Evolutionary conservation across 1,140 invertebrate species (phyloP).

Genomic region (Pinna nobilis): DNA sequence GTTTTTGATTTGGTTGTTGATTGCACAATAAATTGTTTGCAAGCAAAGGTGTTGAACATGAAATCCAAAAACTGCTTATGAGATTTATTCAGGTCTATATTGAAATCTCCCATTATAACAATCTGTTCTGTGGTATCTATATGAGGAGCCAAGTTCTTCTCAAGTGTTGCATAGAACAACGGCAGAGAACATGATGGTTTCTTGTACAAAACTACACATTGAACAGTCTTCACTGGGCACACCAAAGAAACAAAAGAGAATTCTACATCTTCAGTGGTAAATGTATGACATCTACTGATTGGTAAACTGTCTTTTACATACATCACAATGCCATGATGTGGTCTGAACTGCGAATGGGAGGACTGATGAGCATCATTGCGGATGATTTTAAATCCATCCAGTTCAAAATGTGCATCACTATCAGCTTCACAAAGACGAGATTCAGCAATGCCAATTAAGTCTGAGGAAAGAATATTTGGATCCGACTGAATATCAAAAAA

Average conservation of each 20-base stretch:
- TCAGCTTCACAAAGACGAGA: constrained; percentile 8
- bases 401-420: background rate
- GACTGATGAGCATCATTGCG: background rate
- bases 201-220: constrained; percentile 16
- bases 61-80: constrained; percentile 12
- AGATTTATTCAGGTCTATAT: constrained; percentile 10
- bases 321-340: constrained; percentile 27
- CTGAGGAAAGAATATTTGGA: constrained; percentile 13
- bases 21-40: constrained; percentile 5
- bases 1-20: constrained; percentile 14
- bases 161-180: background rate
- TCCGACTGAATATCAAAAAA: constrained; percentile 15
- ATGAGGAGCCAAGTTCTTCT: background rate
- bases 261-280: background rate
- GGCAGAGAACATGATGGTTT: constrained; percentile 1
- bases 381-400: constrained; percentile 11
- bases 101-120: constrained; percentile 37
- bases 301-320: constrained; percentile 3
- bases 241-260: background rate
- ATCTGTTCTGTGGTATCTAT: background rate
- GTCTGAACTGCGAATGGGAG: background rate
- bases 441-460: constrained; percentile 30
- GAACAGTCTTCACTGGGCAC: background rate
- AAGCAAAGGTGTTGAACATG: constrained; percentile 22
- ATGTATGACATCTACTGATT: background rate